Base-by-base conservation (phyloP, 2,113 vertebrate genomes). In the Riparia riparia region DNA sequence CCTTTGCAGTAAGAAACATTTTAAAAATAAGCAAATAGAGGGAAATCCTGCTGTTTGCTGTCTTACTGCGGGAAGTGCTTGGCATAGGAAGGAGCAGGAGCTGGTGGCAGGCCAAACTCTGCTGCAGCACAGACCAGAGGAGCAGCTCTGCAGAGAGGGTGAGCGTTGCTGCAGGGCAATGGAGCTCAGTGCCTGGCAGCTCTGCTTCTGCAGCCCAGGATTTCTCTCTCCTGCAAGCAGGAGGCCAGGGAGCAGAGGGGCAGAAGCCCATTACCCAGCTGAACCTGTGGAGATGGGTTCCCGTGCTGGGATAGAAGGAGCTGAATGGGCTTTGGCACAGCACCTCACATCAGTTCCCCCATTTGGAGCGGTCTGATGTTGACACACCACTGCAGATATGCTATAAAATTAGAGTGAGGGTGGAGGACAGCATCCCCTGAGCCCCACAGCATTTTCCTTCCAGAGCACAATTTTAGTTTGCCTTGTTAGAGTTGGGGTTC, bases 41-140 rank as follows among this genome's bases (percentile, higher is more conserved):
- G 72, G 86, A 81, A 84, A 73, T 86, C 76, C 80, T 93, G 81
- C 86, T 80, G 66, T 78, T 81, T 47, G 64, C 79, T 84, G 57
- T 24, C 65, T 92, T 77, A 49, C 77, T 85, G 73, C 0, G 0
- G 63, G 61, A 54, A 86, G 53, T 0, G 18, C 65, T 82, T 90
- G 92, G 91, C 86, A 82, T 3, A 7, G 74, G 68, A 77, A 70
- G 42, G 90, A 95, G 54, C 50, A 58, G 77, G 24, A 63, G 26
- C 49, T 56, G 44, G 56, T 81, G 61, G 72, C 81, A 65, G 85
- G 85, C 82, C 72, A 79, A 83, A 21, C 0, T 7, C 49, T 49
- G 74, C 82, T 68, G 89, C 47, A 70, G 77, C 50, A 22, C 0
- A 0, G 21, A 29, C 6, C 63, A 65, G 70, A 1, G 6, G 63